Conservation (phyloP, 1,140 invertebrate genomes). For the Bicyclus anynana region DNA sequence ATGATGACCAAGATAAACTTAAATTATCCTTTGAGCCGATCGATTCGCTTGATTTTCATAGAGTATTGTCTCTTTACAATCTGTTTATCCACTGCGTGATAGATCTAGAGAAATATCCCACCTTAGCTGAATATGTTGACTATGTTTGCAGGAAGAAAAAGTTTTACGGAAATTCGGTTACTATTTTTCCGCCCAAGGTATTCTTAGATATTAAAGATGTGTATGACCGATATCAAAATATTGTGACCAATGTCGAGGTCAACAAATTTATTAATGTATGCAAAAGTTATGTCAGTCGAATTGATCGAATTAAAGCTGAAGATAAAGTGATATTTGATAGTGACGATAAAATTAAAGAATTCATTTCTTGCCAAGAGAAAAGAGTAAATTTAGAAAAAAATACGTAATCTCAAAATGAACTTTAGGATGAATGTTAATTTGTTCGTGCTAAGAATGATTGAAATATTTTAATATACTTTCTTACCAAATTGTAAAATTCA, state of each 20-base stretch:
- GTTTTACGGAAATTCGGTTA: conserved; percentile 17
- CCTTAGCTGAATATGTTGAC: conserved; percentile 25
- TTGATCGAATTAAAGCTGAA: conserved; percentile 28
- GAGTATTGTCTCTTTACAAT: conserved; percentile 29
- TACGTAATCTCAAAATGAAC: too few relatives aligned
- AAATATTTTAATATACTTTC: too few relatives aligned
- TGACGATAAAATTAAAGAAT: too few relatives aligned
- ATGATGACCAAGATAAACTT: conserved; percentile 25
- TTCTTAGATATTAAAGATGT: conserved; percentile 2
- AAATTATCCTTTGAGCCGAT: conserved; percentile 21
- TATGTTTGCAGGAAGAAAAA: conserved; percentile 30
- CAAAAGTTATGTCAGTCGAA: conserved; percentile 18
- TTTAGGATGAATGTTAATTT: too few relatives aligned
- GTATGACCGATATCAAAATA: conserved; percentile 21
- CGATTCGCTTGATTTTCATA: too few relatives aligned
- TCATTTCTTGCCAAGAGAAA: conserved; percentile 23
- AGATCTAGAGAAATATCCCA: conserved; percentile 27
- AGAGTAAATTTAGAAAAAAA: conserved; percentile 13
- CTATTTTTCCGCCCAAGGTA: conserved; percentile 26
- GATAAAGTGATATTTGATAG: conserved; percentile 11
- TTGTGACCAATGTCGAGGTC: conserved; percentile 17
- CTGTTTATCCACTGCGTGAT: conserved; percentile 27
- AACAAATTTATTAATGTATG: conserved; percentile 22
- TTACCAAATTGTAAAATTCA: too few relatives aligned
- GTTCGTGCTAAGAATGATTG: too few relatives aligned